Evolutionary conservation across 2,797 vertebrate species (phyloP), one percentile per base, ranked within the genome.

Genomic region (Gallinago solitaria): DNA sequence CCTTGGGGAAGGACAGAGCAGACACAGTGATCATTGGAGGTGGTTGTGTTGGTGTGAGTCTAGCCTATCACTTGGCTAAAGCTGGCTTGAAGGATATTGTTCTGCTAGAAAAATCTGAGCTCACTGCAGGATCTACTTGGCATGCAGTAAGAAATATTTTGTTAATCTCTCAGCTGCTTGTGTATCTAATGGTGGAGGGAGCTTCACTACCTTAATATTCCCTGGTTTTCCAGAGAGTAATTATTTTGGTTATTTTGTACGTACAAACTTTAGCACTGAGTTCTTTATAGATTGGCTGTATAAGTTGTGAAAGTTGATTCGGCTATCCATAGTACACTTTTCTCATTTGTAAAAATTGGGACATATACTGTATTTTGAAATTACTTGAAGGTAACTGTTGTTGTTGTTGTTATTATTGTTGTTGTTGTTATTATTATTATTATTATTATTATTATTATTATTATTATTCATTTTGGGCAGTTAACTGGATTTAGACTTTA

Each of bases 91-190:
- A 98, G 93, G 99, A 99, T 45, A 99, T 99, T 94, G 98, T 99
- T 79, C 98, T 99, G 53, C 97, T 99, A 94, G 99, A 99, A 98
- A 99, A 99, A 96, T 98, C 99, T 2, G 99, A 99, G 95, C 98
- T 99, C 95, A 99, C 99, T 2, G 99, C 99, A 67, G 99, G 99
- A 82, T 99, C 99, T 92, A 99, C 99, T 33, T 99, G 99, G 99
- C 99, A 99, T 8, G 99, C 99, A 97, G 99, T 99, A 99, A 92
- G 98, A 67, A 84, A 81, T 63, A 4, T 71, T 70, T 85, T 67
- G 33, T 61, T 91, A 70, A 33, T 95, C 9, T 87, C 37, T 83
- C 45, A 80, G 17, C 16, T 3, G 9, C 15, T 74, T 82, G 23
- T 82, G 6, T 69, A 43, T 56, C 9, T 76, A 51, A 48, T 0